Conservation (phyloP, 2,113 vertebrate species). For the Neolamprologus brichardi region DNA sequence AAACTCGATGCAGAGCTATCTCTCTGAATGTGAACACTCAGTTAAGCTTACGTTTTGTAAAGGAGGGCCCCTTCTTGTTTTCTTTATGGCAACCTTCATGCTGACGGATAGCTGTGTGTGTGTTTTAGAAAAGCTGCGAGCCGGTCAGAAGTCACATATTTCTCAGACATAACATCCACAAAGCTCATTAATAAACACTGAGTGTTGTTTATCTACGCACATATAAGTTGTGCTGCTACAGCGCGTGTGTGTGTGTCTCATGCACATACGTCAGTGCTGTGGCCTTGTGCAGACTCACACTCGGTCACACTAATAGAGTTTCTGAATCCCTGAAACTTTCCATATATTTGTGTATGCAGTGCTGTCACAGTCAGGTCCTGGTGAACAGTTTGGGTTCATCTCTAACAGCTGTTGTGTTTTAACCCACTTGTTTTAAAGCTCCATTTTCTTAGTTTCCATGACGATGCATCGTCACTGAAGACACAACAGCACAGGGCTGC, state of each 20-base stretch:
- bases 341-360: rapidly evolving
- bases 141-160: slow-evolving; percentile 46
- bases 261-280: neutral
- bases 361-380: neutral
- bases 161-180: slow-evolving; percentile 38
- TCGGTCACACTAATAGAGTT: neutral
- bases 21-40: neutral
- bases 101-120: slow-evolving; percentile 19
- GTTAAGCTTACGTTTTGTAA: slow-evolving; percentile 20
- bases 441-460: neutral
- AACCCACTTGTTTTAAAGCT: neutral
- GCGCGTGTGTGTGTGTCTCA: neutral
- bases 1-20: neutral
- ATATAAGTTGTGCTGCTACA: neutral
- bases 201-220: slow-evolving; percentile 5
- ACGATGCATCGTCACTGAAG: rapidly evolving
- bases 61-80: slow-evolving; percentile 28
- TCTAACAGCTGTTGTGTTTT: neutral
- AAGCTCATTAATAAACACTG: slow-evolving; percentile 46
- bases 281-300: neutral
- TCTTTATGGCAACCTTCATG: slow-evolving; percentile 40
- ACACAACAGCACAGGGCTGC: neutral
- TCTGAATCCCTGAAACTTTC: neutral
- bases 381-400: neutral
- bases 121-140: neutral